phyloP scores from a whole-genome alignment of 2,888 invertebrate genomes.

The Sympetrum striolatum region DNA sequence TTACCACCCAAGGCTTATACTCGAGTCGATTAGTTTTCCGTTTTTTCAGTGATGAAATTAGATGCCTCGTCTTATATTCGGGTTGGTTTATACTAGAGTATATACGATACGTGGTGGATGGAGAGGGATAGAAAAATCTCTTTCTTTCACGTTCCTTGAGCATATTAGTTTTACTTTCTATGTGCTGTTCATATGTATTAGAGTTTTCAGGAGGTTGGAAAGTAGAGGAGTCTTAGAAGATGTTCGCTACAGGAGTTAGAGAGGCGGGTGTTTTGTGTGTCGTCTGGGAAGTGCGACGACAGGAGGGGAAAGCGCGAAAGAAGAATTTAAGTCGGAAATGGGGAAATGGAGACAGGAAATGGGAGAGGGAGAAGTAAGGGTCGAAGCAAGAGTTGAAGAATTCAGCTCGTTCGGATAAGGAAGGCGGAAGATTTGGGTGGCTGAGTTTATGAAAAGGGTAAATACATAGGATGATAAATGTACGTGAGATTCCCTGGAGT shows the following conservation, averaged over 20 bases:
- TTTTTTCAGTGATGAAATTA: no score
- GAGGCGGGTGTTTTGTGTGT: neutral
- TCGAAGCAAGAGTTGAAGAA: neutral
- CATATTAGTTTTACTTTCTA: neutral
- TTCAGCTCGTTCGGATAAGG: neutral
- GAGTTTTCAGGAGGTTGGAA: neutral
- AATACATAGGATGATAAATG: no score
- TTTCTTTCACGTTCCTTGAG: neutral
- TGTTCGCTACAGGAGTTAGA: neutral
- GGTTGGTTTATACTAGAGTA: no score
- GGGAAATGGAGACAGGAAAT: neutral
- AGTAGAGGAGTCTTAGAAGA: neutral
- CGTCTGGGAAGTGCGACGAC: neutral
- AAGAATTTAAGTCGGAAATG: neutral
- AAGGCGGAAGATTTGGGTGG: neutral
- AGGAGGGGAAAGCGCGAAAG: neutral
- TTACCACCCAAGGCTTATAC: no score
- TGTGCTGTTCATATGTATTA: neutral
- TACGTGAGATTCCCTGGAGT: no score
- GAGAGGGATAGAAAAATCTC: neutral
- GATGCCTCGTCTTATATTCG: no score
- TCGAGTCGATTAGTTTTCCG: no score
- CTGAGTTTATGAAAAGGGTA: neutral
- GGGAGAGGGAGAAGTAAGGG: neutral
- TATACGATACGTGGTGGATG: neutral